phyloP scores from a whole-genome alignment of 1,140 invertebrate species.

The Nymphalis io region DNA sequence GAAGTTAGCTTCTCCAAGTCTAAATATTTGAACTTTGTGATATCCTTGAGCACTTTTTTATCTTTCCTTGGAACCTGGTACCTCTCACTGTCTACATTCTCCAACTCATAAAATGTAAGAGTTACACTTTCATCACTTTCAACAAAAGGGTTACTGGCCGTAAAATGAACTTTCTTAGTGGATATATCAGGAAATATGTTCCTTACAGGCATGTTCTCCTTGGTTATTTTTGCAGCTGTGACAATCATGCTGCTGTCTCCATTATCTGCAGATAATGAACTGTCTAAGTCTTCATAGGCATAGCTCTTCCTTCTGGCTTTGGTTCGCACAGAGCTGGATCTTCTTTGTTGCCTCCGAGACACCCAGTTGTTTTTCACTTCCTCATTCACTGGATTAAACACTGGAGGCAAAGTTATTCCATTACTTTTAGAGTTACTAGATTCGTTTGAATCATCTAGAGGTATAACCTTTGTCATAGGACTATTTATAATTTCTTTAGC shows the following conservation, averaged over 20 bases:
- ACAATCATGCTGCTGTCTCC: constrained; percentile 81
- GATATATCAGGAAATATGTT: constrained; percentile 67
- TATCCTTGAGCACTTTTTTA: constrained; percentile 52
- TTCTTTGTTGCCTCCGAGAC: constrained; percentile 54
- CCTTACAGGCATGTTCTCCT: constrained; percentile 71
- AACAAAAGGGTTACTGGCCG: constrained; percentile 71
- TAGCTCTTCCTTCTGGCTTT: constrained; percentile 63
- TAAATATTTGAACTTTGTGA: constrained; percentile 78
- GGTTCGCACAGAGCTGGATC: constrained; percentile 53
- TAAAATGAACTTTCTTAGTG: constrained; percentile 75
- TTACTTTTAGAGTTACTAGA: constrained; percentile 45
- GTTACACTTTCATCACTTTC: constrained; percentile 78
- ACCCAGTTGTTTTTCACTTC: constrained; percentile 42
- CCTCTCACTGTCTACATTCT: constrained; percentile 54
- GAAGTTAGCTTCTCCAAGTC: constrained; percentile 62
- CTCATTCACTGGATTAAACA: constrained; percentile 54
- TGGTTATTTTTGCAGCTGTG: constrained; percentile 80
- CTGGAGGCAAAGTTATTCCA: constrained; percentile 73
- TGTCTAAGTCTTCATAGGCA: constrained; percentile 79
- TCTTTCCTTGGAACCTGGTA: constrained; percentile 44
- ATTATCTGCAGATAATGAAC: constrained; percentile 81
- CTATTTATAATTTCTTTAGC: constrained; percentile 73
- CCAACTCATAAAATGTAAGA: constrained; percentile 76
- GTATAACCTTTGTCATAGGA: constrained; percentile 52
- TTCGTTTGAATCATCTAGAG: constrained; percentile 43